Base-by-base conservation (phyloP, 2,888 invertebrate genomes). In the Lepidochrysops patricia region DNA sequence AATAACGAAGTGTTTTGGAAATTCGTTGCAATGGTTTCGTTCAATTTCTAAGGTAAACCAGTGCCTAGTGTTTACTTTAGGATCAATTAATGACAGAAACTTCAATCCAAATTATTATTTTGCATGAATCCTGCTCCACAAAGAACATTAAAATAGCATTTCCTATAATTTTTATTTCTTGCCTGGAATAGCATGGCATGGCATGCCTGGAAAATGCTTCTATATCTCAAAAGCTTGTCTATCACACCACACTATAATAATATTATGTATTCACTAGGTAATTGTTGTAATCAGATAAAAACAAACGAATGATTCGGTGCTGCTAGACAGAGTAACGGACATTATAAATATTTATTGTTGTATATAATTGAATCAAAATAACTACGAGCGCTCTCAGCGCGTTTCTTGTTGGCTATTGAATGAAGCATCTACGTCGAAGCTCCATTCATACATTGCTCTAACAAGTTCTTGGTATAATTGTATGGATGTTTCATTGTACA, bases 201-300 rank as follows among this genome's bases (percentile, higher is more conserved):
- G n/a, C n/a, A n/a, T n/a, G n/a, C n/a, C n/a, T n/a, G n/a, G n/a
- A n/a, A n/a, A n/a, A n/a, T n/a, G 27, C 34, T 27, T 57, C 29
- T 23, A 26, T 34, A 35, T 26, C 34, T 23, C 15, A 49, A 37
- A 32, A 54, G 63, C 15, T 66, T 25, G 25, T 66, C 5, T 62
- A 61, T 68, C 68, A 60, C 6, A 64, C 68, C 67, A 66, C 57
- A 60, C 60, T 54, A 57, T 35, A n/a, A n/a, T n/a, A n/a, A n/a
- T n/a, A n/a, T n/a, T n/a, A n/a, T n/a, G n/a, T n/a, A 62, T 54
- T 66, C 67, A 67, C 69, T 65, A 68, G 65, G n/a, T n/a, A n/a
- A n/a, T 66, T 72, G 72, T 71, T 65, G 61, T 23, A 70, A 73
- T 74, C 69, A 66, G 74, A 74, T 74, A 72, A 72, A 49, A 69